Evolutionary conservation across 2,888 invertebrate species (phyloP).

Genomic region (Megastigmus dorsalis): DNA sequence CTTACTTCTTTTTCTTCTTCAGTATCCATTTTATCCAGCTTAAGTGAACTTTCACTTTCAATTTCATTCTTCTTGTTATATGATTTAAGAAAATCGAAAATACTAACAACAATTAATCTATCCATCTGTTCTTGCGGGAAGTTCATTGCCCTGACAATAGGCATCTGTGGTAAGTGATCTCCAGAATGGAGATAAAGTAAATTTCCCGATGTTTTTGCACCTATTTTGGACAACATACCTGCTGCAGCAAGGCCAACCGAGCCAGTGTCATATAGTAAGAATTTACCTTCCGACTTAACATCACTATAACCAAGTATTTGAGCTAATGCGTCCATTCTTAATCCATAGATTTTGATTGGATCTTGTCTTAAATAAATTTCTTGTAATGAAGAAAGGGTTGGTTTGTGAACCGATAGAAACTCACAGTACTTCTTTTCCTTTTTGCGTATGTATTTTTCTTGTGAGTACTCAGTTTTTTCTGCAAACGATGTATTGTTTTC

Average conservation of each 20-base stretch:
- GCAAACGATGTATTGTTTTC: conserved; percentile 94
- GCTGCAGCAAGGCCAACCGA: conserved; percentile 90
- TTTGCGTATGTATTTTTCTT: conserved; percentile 95
- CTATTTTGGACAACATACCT: conserved; percentile 86
- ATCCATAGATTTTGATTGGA: conserved; percentile 83
- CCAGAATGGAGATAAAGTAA: conserved; percentile 88
- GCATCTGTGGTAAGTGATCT: conserved; percentile 84
- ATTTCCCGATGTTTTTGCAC: conserved; percentile 79
- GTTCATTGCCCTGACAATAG: conserved; percentile 87
- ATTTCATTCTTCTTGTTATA: conserved; percentile 78
- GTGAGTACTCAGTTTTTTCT: conserved; percentile 92
- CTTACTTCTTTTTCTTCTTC: conserved; percentile 15
- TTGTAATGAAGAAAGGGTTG: conserved; percentile 86
- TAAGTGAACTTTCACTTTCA: conserved; percentile 45
- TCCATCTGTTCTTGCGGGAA: conserved; percentile 82
- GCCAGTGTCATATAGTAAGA: conserved; percentile 91
- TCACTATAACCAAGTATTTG: conserved; percentile 90
- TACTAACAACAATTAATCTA: conserved; percentile 84
- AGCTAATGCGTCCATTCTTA: conserved; percentile 91
- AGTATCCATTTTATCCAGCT: conserved; percentile 27
- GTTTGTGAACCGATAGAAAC: conserved; percentile 85
- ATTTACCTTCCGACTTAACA: conserved; percentile 85
- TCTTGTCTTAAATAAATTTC: conserved; percentile 91
- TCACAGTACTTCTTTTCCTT: conserved; percentile 96
- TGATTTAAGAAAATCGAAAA: conserved; percentile 84